A percentile compares a stretch with the other conserved stretches of the same genome.
Conservation (phyloP, 2,888 invertebrate species). For the Drosophila testacea region DNA sequence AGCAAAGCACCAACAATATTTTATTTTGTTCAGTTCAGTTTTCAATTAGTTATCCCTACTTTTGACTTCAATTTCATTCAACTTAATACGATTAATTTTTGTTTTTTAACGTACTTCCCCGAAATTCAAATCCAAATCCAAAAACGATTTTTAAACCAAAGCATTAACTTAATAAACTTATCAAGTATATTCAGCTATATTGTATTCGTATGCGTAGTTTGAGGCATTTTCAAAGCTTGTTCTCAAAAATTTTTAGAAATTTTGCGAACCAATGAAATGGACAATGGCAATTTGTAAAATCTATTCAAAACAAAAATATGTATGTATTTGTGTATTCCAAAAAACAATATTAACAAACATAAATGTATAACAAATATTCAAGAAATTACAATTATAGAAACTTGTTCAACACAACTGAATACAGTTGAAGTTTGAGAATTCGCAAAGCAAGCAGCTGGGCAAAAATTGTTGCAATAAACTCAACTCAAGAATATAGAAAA, state of each 20-base stretch:
- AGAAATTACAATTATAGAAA: conserved; percentile 33
- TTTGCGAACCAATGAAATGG: conserved; percentile 71
- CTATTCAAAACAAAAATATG: conserved; percentile 54
- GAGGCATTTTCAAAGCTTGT: conserved; percentile 83
- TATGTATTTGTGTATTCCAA: conserved; percentile 68
- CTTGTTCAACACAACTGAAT: conserved; percentile 42
- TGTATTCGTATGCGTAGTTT: conserved; percentile 80
- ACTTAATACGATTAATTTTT: background rate
- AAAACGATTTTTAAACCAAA: conserved; percentile 33
- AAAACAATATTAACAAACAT: conserved; percentile 31
- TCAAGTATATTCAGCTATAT: conserved; percentile 68
- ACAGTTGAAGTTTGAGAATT: conserved; percentile 38
- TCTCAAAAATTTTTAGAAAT: conserved; percentile 80
- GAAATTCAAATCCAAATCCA: conserved; percentile 22
- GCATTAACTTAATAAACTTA: conserved; percentile 54
- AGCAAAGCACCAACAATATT: conserved; percentile 35
- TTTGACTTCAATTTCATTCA: conserved; percentile 5
- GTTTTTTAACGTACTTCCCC: conserved; percentile 22
- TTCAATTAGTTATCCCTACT: conserved; percentile 15
- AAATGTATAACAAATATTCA: conserved; percentile 31
- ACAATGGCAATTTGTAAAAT: conserved; percentile 55
- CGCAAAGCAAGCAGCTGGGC: conserved; percentile 57
- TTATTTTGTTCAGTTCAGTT: conserved; percentile 11
- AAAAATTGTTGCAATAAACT: conserved; percentile 71
- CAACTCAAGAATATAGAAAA: conserved; percentile 63